Evolutionary conservation across 2,797 vertebrate species (phyloP).

Genomic region (Percopsis omiscomaycus): DNA sequence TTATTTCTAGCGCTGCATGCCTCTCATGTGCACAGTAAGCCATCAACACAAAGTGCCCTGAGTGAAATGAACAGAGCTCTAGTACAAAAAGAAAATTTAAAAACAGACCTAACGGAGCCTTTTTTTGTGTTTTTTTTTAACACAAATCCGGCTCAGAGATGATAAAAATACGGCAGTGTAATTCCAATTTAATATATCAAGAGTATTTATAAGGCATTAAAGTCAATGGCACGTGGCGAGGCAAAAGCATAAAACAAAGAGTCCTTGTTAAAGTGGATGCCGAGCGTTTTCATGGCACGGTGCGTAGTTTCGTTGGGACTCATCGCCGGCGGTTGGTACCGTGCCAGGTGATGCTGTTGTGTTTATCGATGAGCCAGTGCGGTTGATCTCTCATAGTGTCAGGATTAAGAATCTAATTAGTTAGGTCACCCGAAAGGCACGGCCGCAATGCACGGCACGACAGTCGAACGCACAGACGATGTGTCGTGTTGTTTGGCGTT

Average conservation of each 20-base stretch:
- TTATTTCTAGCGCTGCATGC: slow-evolving; percentile 75
- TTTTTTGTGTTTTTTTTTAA: slow-evolving; percentile 62
- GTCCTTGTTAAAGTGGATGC: slow-evolving; percentile 75
- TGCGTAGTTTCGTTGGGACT: slow-evolving; percentile 74
- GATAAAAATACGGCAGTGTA: slow-evolving; percentile 74
- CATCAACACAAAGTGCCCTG: slow-evolving; percentile 77
- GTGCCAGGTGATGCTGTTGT: slow-evolving; percentile 36
- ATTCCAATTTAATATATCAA: slow-evolving; percentile 80
- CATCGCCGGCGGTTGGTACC: slow-evolving; percentile 53
- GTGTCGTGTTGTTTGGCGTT: too few relatives aligned
- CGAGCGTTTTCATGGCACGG: slow-evolving; percentile 74
- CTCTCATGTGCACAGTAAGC: slow-evolving; percentile 80
- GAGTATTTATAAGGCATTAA: slow-evolving; percentile 81
- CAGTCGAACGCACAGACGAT: too few relatives aligned
- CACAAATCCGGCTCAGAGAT: slow-evolving; percentile 73
- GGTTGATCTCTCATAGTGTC: slow-evolving; percentile 30
- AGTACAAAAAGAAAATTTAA: slow-evolving; percentile 38
- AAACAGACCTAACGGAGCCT: slow-evolving; percentile 48
- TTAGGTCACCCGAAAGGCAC: slow-evolving; percentile 19
- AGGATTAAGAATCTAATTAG: slow-evolving; percentile 21
- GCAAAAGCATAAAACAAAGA: slow-evolving; percentile 77
- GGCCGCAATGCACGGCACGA: too few relatives aligned
- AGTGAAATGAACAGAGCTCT: slow-evolving; percentile 76
- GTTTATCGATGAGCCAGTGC: slow-evolving; percentile 56
- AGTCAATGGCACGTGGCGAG: slow-evolving; percentile 77